These are phyloP conservation scores for Batillaria attramentaria DNA, from an alignment of 1,140 invertebrate species.

Conservation along the genomic window DNA sequence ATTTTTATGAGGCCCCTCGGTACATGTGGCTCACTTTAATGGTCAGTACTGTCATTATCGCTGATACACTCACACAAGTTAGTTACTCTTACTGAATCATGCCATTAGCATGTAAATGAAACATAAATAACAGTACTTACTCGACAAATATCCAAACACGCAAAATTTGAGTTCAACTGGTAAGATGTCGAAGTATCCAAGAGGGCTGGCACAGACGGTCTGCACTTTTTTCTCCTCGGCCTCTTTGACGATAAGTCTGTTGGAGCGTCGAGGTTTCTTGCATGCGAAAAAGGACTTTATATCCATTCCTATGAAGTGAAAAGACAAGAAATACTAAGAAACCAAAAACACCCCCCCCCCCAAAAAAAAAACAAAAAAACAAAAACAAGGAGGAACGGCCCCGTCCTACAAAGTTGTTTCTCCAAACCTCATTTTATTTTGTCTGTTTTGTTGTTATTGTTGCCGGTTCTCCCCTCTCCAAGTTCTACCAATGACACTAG, in stretches of 20 bases:
- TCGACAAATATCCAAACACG: slow-evolving; percentile 62
- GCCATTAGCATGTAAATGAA: neutral
- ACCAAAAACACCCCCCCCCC: too few relatives aligned
- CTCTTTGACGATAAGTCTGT: slow-evolving; percentile 62
- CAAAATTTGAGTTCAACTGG: slow-evolving; percentile 68
- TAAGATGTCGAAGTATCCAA: slow-evolving; percentile 67
- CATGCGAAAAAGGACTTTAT: slow-evolving; percentile 58
- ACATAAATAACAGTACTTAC: slow-evolving; percentile 44
- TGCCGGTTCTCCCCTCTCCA: too few relatives aligned
- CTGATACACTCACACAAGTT: neutral
- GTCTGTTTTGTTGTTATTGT: too few relatives aligned
- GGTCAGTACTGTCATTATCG: neutral
- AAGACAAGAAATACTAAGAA: too few relatives aligned
- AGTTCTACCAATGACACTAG: too few relatives aligned
- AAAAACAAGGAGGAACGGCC: too few relatives aligned
- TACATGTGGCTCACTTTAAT: neutral
- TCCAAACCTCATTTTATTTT: too few relatives aligned
- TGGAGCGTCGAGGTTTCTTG: slow-evolving; percentile 66
- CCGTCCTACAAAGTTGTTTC: too few relatives aligned
- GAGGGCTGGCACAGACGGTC: slow-evolving; percentile 48
- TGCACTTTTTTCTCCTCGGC: slow-evolving; percentile 49
- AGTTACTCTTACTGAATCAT: too few relatives aligned
- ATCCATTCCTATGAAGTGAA: slow-evolving; percentile 59
- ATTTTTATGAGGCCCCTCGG: neutral
- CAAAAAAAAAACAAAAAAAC: too few relatives aligned